Evolutionary conservation across 2,113 vertebrate genomes (phyloP).

Genomic region (Donacobius atricapilla): DNA sequence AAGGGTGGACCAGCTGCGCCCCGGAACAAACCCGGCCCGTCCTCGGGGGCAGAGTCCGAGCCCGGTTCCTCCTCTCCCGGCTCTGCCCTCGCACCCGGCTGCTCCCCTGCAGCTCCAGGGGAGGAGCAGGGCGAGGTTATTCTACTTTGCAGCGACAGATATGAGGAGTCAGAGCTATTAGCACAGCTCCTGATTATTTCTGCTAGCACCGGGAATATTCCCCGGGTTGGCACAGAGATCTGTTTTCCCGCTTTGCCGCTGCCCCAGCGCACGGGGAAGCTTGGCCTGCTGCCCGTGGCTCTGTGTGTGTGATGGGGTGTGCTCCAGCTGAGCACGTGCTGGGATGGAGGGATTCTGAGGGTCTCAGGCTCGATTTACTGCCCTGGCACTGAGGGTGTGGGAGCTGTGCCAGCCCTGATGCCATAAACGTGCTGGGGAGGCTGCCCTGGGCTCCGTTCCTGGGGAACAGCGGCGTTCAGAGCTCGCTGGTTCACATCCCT

Average conservation of each 20-base stretch:
- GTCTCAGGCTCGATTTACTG: not conserved
- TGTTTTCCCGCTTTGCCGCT: not conserved
- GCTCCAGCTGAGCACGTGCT: not conserved
- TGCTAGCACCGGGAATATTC: fast-evolving
- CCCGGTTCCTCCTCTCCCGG: not conserved
- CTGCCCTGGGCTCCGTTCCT: not conserved
- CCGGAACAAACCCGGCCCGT: fast-evolving
- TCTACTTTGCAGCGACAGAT: not conserved
- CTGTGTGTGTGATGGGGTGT: fast-evolving
- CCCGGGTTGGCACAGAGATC: not conserved
- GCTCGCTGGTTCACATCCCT: fast-evolving
- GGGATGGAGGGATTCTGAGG: not conserved
- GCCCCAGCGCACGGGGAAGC: not conserved
- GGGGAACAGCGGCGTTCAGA: fast-evolving
- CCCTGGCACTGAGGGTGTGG: fast-evolving
- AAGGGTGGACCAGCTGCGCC: no score
- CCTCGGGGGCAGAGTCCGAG: not conserved
- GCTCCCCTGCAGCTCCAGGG: not conserved
- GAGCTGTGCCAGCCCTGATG: not conserved
- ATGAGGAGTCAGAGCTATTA: not conserved
- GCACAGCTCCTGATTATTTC: not conserved
- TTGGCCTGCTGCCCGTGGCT: not conserved
- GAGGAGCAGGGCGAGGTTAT: not conserved
- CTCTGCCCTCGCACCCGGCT: not conserved
- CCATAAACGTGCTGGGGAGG: not conserved